Percentiles rank a stretch among this genome's conserved stretches.
Evolutionary conservation across 1,140 invertebrate genomes (phyloP).

Genomic region (Conus ventricosus): DNA sequence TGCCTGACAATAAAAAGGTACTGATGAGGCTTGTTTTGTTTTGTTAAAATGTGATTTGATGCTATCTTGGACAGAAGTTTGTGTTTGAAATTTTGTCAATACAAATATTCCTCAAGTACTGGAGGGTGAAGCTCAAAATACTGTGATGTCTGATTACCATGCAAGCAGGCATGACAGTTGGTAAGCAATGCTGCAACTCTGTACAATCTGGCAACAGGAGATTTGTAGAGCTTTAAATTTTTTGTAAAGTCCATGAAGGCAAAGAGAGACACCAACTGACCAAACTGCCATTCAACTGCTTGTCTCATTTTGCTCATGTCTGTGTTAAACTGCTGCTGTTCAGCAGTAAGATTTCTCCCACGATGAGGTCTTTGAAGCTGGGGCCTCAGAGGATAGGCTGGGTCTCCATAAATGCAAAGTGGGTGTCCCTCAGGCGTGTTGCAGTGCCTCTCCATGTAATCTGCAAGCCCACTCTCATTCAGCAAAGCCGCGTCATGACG

Average conservation of each 20-base stretch:
- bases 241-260: constrained; percentile 37
- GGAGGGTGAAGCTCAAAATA: background rate
- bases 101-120: background rate
- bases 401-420: constrained; percentile 27
- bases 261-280: constrained; percentile 12
- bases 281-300: constrained; percentile 32
- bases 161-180: constrained; percentile 32
- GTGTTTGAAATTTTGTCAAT: no score
- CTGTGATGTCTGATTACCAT: constrained; percentile 8
- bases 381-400: constrained; percentile 15
- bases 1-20: no score
- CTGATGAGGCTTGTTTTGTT: no score
- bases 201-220: constrained; percentile 30
- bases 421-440: background rate
- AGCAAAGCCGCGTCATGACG: constrained; percentile 12
- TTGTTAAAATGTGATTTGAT: no score
- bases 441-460: background rate
- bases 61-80: no score
- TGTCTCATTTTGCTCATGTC: constrained; percentile 16
- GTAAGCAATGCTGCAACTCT: constrained; percentile 19
- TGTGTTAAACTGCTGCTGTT: constrained; percentile 23
- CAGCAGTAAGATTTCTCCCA: constrained; percentile 4
- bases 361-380: background rate
- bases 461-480: background rate
- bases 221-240: constrained; percentile 23